Base-by-base conservation (phyloP, 2,888 invertebrate species). In the Timema podura region DNA sequence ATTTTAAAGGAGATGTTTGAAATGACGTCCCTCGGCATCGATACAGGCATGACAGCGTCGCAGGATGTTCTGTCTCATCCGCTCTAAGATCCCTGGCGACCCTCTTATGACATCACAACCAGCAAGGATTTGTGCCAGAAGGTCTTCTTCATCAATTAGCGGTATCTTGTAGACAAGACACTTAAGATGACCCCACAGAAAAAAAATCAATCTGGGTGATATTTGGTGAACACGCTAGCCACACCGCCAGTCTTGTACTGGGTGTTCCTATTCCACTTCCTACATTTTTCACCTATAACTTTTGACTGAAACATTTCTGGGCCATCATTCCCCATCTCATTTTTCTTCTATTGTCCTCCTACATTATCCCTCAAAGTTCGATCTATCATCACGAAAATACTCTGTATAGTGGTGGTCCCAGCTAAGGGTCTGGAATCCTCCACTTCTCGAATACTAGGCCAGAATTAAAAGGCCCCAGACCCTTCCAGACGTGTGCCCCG, bases 101-200 rank as follows among this genome's bases (percentile, higher is more conserved):
- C 6, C 15, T 54, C 54, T 54, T 13, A 54, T 54, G 54, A 54
- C 54, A 54, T 54, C 54, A 54, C 54, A 54, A 16, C n/a, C 54
- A 54, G 54, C 54, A 54, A 54, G 54, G 11, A 54, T 54, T 54
- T 16, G 13, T 54, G 54, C 11, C 10, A 54, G 54, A 6, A 6
- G 54, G 10, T 54, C 11, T 54, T 54, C 54, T 54, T 54, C 54
- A 54, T 54, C 10, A 54, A 6, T 6, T 10, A 54, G 6, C 54
- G 11, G 54, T 54, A 16, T 54, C 54, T 54, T 9, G 5, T 54
- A 54, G 54, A 54, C 11, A 54, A 54, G 54, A 54, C n/a, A 54
- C 15, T 54, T 54, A 7, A 54, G n/a, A 54, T 54, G 15, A 9
- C 54, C 54, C 54, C 54, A 54, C 6, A 54, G 54, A n/a, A 16